Base-by-base conservation (phyloP, 2,113 vertebrate genomes). In the sheep (Ovis aries) region DNA sequence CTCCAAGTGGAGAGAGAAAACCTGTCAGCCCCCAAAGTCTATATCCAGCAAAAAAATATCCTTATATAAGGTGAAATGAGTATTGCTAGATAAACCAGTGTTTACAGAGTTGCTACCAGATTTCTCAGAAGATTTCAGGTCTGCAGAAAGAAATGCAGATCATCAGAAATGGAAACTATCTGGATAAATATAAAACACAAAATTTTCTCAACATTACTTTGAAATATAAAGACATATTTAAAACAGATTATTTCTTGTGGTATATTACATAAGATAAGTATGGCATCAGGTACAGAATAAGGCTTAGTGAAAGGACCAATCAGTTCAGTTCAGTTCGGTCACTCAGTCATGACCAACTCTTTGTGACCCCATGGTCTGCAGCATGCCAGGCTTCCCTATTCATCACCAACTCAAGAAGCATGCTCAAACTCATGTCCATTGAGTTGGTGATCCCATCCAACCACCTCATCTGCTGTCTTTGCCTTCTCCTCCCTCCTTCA, bases 341-440 rank as follows among this genome's bases (percentile, higher is more conserved):
- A 21, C n/a, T 40, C 19, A 74, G 67, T 74, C 67, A 23, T 40
- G 19, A 40, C n/a, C 67, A 40, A 25, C 5, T 74, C 10, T 40
- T 40, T 11, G n/a, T 0, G 0, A 74, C 5, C n/a, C n/a, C 67
- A 67, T 74, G n/a, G 5, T 40, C 36, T 40, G 19, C 10, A 74
- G n/a, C n/a, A 74, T 0, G 0, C 67, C 36, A 74, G 67, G 5
- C n/a, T 25, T 74, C 67, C 19, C 5, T 40, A 40, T 25, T 21
- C n/a, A 67, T n/a, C 33, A n/a, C 7, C 7, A 64, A 10, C 62
- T n/a, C 62, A n/a, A 17, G 10, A 36, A 23, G n/a, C 19, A 13
- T 23, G 21, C 67, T 74, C 19, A 12, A 11, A 74, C n/a, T 74
- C 67, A 74, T 25, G 19, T 25, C 67, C 67, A 40, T 40, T 3